Evolutionary conservation across 2,888 invertebrate genomes (phyloP).

Genomic region (Alentia gelatinosa): DNA sequence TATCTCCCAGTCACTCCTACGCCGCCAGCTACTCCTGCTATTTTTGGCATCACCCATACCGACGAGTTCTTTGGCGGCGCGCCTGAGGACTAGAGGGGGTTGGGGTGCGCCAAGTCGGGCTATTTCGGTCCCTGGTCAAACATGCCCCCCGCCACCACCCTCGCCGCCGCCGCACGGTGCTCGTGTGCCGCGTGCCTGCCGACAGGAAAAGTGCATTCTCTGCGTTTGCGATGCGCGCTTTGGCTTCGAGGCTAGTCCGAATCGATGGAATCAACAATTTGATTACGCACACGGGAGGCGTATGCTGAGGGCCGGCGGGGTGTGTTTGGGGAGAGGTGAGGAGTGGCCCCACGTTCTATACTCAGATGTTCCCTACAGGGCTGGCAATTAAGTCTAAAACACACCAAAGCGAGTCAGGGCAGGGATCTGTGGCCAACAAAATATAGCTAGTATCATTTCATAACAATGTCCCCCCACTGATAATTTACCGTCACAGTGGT

Average conservation of each 20-base stretch:
- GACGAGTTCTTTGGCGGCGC: background rate
- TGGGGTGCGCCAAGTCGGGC: background rate
- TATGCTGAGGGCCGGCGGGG: background rate
- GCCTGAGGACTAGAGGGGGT: background rate
- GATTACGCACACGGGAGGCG: background rate
- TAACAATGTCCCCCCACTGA: too few species aligned
- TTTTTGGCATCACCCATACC: background rate
- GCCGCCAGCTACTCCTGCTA: slow-evolving; percentile 42
- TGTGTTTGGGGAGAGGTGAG: too few species aligned
- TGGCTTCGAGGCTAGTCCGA: background rate
- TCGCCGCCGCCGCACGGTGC: background rate
- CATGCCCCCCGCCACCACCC: background rate
- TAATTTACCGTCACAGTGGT: too few species aligned
- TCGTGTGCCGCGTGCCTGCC: slow-evolving; percentile 1
- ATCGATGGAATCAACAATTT: slow-evolving; percentile 43
- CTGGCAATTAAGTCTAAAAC: too few species aligned
- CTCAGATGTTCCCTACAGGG: too few species aligned
- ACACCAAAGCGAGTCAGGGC: too few species aligned
- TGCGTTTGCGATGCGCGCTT: slow-evolving; percentile 21
- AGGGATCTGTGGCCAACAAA: too few species aligned
- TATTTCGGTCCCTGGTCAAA: slow-evolving; percentile 29
- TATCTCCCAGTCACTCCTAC: slow-evolving; percentile 33
- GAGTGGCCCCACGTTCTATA: too few species aligned
- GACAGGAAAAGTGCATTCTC: slow-evolving; percentile 37
- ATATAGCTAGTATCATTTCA: too few species aligned